Evolutionary conservation across 2,797 vertebrate genomes (phyloP).

Genomic region (Crax fasciolata): DNA sequence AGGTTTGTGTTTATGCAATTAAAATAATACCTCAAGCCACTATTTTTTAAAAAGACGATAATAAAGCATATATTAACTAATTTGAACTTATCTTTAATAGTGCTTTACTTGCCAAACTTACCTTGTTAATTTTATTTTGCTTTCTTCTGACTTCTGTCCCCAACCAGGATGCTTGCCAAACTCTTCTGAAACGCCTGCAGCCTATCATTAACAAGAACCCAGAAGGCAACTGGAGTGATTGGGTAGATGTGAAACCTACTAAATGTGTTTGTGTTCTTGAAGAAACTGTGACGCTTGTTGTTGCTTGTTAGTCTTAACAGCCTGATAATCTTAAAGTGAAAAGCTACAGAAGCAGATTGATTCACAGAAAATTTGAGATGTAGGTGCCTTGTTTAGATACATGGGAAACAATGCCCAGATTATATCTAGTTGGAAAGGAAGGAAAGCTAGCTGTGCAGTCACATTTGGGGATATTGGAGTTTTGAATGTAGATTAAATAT

Average conservation of each 20-base stretch:
- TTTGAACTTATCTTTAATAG: background rate
- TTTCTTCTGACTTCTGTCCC: background rate
- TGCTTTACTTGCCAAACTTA: background rate
- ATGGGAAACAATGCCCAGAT: background rate
- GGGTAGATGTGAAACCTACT: constrained; percentile 81
- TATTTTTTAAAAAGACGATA: background rate
- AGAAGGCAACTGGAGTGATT: constrained; percentile 89
- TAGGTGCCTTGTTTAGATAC: background rate
- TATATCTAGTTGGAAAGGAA: background rate
- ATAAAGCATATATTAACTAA: background rate
- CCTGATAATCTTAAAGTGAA: background rate
- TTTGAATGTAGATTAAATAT: background rate
- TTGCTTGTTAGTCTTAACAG: background rate
- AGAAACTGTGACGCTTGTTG: background rate
- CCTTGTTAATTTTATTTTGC: background rate
- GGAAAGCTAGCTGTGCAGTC: background rate
- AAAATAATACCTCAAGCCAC: background rate
- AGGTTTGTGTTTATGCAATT: background rate
- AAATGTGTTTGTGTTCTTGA: background rate
- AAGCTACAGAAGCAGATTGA: background rate
- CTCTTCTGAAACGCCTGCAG: constrained; percentile 87
- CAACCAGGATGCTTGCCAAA: constrained; percentile 89
- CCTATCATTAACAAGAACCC: constrained; percentile 88
- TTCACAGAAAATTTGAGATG: background rate
- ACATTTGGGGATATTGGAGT: background rate